Base-by-base conservation (phyloP, 2,888 invertebrate species). In the Epinotia bilunana region DNA sequence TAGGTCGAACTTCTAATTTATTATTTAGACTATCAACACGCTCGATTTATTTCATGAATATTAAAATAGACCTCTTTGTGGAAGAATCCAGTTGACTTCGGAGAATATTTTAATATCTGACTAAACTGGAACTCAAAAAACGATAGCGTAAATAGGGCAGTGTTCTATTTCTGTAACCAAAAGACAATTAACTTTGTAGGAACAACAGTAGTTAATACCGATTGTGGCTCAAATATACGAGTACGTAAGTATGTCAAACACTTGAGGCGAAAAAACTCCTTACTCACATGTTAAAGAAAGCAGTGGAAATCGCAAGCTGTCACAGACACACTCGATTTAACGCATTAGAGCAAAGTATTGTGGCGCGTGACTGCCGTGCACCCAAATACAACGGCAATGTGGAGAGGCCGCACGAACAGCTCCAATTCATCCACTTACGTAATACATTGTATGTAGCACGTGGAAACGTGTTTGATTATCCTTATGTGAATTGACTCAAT, bases 281-380 rank as follows among this genome's bases (percentile, higher is more conserved):
- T 69, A 49, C 68, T 74, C 69, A 69, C 53, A 67, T 61, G 67
- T 73, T 46, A 65, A 65, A 75, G 61, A 71, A 75, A 61, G 67
- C 65, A 67, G 61, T 57, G 65, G 64, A 65, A 75, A 75, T 75
- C 75, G 62, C 75, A 67, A 53, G 65, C 71, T 75, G 75, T 75
- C 75, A 72, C 46, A 55, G 67, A 67, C 75, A 72, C 71, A 67
- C 71, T 67, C 75, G 71, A 75, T 75, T 79, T 79, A 78, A 75
- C 79, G 75, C 78, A 76, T 79, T 79, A 77, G 60, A 60, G 77
- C 67, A 73, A 79, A 79, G 78, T 77, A 75, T 77, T 79, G 76
- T 69, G 39, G 76, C 76, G 74, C 78, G 78, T 79, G 79, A 78
- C 78, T 64, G 39, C 63, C 62, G 33, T 76, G 65, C 55, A 58